These are phyloP conservation scores for Atta colombica DNA, from an alignment of 1,140 invertebrate genomes.

Conservation along the genomic window DNA sequence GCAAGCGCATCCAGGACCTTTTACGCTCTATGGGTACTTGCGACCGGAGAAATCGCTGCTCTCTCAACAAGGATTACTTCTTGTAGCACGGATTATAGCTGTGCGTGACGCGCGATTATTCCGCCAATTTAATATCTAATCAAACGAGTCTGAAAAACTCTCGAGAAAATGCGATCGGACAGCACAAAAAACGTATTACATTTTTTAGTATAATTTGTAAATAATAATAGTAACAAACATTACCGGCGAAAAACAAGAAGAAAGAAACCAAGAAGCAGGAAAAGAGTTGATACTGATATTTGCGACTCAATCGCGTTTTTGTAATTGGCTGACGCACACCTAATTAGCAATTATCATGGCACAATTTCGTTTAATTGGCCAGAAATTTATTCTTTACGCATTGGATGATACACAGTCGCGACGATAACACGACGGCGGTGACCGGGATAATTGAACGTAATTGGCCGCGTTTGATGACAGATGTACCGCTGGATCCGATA, in stretches of 20 bases:
- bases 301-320: background rate
- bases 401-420: conserved; percentile 20
- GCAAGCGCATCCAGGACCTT: conserved; percentile 61
- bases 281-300: background rate
- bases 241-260: background rate
- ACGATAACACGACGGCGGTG: conserved; percentile 36
- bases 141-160: background rate
- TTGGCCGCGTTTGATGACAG: conserved; percentile 83
- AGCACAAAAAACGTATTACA: background rate
- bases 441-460: conserved; percentile 80
- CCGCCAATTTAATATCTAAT: conserved; percentile 35
- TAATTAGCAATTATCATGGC: conserved; percentile 66
- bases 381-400: conserved; percentile 41
- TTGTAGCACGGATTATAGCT: conserved; percentile 54
- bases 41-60: conserved; percentile 67
- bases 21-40: conserved; percentile 14
- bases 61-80: conserved; percentile 49
- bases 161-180: background rate
- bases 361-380: conserved; percentile 53
- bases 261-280: background rate
- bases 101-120: background rate
- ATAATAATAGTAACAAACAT: background rate
- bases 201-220: background rate
- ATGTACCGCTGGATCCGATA: conserved; percentile 74
- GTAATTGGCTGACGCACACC: conserved; percentile 30